Conservation (phyloP, 2,888 invertebrate species). For the Tigriopus californicus region DNA sequence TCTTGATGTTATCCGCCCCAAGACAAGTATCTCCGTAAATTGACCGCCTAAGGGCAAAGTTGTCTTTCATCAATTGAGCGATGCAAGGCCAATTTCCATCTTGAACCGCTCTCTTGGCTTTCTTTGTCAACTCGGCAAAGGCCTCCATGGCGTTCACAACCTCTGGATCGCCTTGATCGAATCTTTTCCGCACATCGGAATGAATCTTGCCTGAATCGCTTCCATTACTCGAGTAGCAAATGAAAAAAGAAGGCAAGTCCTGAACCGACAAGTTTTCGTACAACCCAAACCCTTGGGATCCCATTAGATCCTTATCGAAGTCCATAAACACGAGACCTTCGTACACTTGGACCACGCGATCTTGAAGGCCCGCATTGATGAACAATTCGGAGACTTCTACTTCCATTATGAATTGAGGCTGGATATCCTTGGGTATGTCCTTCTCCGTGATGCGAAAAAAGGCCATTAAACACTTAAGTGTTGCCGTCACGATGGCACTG, state of each 20-base stretch:
- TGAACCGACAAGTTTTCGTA: slow-evolving; percentile 18
- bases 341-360: slow-evolving; percentile 22
- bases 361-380: slow-evolving; percentile 22
- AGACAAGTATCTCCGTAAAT: slow-evolving; percentile 19
- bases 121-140: slow-evolving; percentile 19
- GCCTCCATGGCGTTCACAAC: background rate
- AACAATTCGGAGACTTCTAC: slow-evolving; percentile 20
- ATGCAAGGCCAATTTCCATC: slow-evolving; percentile 18
- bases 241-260: slow-evolving; percentile 20
- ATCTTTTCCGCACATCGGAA: slow-evolving; percentile 19
- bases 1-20: slow-evolving; percentile 19
- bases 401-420: slow-evolving; percentile 21
- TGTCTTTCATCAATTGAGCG: slow-evolving; percentile 19
- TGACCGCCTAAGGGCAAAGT: slow-evolving; percentile 19
- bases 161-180: slow-evolving; percentile 17
- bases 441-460: slow-evolving; percentile 19
- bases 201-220: slow-evolving; percentile 21
- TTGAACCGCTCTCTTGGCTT: slow-evolving; percentile 18
- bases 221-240: slow-evolving; percentile 20
- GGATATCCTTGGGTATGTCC: slow-evolving; percentile 19
- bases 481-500: slow-evolving; percentile 21
- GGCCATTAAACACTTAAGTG: slow-evolving; percentile 20
- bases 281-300: slow-evolving; percentile 19
- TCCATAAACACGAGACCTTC: slow-evolving; percentile 22
- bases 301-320: slow-evolving; percentile 19